Conservation (phyloP, 2,888 invertebrate species). For the Agrochola circellaris region DNA sequence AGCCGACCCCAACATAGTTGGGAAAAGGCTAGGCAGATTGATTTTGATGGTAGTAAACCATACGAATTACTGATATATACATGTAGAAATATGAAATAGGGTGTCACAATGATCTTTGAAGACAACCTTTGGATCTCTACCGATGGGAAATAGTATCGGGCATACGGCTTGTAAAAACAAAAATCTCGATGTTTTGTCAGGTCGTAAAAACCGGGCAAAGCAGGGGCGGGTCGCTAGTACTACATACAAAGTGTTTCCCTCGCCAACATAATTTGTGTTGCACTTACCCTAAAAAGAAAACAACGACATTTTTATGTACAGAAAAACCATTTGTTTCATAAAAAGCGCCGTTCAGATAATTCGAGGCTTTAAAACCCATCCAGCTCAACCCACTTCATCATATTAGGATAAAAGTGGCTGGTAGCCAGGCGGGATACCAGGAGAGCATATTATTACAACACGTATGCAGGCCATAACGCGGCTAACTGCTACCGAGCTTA, state of each 20-base stretch:
- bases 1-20: too few relatives aligned
- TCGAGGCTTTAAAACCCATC: conserved; percentile 54
- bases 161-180: background rate
- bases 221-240: background rate
- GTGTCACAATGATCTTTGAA: background rate
- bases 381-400: conserved; percentile 41
- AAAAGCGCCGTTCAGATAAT: conserved; percentile 38
- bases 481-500: conserved; percentile 44
- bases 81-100: too few relatives aligned
- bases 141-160: background rate
- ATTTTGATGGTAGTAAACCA: too few relatives aligned
- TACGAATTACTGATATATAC: too few relatives aligned
- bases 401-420: conserved; percentile 48
- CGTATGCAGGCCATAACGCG: conserved; percentile 33
- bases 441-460: conserved; percentile 37
- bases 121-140: background rate
- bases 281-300: conserved; percentile 41
- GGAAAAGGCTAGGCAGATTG: too few relatives aligned
- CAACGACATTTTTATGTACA: conserved; percentile 37
- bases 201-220: background rate
- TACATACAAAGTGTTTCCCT: conserved; percentile 2
- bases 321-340: conserved; percentile 25
- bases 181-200: background rate
- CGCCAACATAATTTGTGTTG: conserved; percentile 17
- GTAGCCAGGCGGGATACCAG: conserved; percentile 40